Percentiles rank a stretch among this genome's conserved stretches.
Conservation (phyloP, 2,888 invertebrate genomes). For the Candidula unifasciata region DNA sequence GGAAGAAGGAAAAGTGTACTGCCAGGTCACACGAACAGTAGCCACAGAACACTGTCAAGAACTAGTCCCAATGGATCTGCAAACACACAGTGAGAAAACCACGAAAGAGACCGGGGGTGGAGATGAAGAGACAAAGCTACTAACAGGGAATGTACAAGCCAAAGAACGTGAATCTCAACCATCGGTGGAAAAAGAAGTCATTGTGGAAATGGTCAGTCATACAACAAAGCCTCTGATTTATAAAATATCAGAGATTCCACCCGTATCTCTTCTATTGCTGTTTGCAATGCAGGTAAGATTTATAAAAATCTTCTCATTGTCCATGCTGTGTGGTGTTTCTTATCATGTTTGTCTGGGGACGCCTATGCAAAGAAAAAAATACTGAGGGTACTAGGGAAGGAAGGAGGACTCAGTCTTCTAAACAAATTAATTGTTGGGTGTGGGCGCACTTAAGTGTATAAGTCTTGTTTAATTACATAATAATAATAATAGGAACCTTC, state of each 20-base stretch:
- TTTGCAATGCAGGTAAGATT: constrained; percentile 37
- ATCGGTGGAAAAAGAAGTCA: neutral
- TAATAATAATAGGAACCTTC: too few relatives aligned
- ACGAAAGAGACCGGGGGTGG: neutral
- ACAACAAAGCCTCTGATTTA: constrained; percentile 36
- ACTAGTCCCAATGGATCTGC: neutral
- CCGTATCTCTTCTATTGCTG: constrained; percentile 1
- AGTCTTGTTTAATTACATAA: too few relatives aligned
- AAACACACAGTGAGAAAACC: neutral
- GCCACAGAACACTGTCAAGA: too few relatives aligned
- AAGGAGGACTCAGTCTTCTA: too few relatives aligned
- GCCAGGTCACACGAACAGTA: neutral
- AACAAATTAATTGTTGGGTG: too few relatives aligned
- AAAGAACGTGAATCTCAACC: neutral
- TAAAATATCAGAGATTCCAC: constrained; percentile 38
- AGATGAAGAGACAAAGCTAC: neutral
- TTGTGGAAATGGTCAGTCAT: constrained; percentile 30
- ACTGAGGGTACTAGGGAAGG: too few relatives aligned
- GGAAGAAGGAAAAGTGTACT: neutral
- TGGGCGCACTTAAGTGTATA: too few relatives aligned
- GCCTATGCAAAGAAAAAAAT: too few relatives aligned
- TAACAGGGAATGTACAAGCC: neutral
- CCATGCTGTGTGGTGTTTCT: too few relatives aligned
- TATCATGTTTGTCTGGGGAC: too few relatives aligned
- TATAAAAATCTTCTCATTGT: too few relatives aligned